These are phyloP conservation scores for Eriosoma lanigerum DNA, from an alignment of 1,140 invertebrate genomes.

Conservation along the genomic window DNA sequence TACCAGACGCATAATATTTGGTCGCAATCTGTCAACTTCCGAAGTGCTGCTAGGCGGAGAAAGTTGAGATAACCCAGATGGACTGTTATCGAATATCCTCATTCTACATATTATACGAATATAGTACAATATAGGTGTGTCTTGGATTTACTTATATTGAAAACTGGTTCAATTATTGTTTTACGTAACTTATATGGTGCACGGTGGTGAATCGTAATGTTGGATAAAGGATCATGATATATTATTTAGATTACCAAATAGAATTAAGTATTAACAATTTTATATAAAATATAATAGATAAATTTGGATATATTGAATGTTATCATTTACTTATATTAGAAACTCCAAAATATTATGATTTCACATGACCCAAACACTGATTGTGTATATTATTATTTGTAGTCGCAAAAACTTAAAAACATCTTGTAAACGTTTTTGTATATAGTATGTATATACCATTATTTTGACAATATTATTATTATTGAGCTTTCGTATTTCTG, in stretches of 20 bases:
- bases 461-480: no score
- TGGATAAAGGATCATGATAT: neutral
- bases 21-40: slow-evolving; percentile 45
- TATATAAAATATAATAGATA: neutral
- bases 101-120: slow-evolving; percentile 19
- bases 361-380: no score
- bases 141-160: neutral
- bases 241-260: neutral
- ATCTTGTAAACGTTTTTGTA: no score
- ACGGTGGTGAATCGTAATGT: no score
- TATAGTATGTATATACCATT: no score
- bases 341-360: no score
- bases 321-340: no score
- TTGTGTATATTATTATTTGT: no score
- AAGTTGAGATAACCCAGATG: slow-evolving; percentile 32
- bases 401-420: no score
- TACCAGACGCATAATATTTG: neutral
- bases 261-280: neutral
- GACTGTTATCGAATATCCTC: slow-evolving; percentile 47
- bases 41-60: slow-evolving; percentile 37
- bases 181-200: slow-evolving; percentile 14
- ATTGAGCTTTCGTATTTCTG: no score
- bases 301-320: no score
- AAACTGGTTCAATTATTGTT: slow-evolving; percentile 31
- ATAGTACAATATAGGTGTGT: slow-evolving; percentile 18